Percentiles rank a stretch among this genome's conserved stretches.
Evolutionary conservation across 2,113 vertebrate genomes (phyloP).

Genomic region (Rhineura floridana): DNA sequence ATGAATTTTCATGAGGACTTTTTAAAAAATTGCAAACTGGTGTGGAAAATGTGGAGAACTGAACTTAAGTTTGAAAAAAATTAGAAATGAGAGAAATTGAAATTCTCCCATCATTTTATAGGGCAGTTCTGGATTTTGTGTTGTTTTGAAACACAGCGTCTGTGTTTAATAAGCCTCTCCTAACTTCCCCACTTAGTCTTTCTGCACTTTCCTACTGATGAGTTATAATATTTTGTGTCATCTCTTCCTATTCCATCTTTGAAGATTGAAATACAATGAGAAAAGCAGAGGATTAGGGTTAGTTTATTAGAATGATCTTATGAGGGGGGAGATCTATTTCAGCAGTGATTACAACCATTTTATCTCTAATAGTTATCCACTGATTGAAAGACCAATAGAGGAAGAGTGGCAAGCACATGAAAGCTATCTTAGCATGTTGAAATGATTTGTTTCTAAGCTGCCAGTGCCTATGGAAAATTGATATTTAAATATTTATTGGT

Average conservation of each 20-base stretch:
- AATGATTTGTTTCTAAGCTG: conserved; percentile 37
- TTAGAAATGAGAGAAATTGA: too few species aligned
- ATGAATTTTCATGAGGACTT: too few species aligned
- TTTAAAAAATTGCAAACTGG: too few species aligned
- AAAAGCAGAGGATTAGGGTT: conserved; percentile 45
- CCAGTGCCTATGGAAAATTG: conserved; percentile 46
- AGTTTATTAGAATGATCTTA: conserved; percentile 51
- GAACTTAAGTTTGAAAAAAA: too few species aligned
- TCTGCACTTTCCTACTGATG: conserved; percentile 25
- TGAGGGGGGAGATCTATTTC: conserved; percentile 35
- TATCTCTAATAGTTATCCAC: conserved; percentile 50
- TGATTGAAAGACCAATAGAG: conserved; percentile 39
- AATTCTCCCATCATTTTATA: too few species aligned
- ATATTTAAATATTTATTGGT: conserved; percentile 55
- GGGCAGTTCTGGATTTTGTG: neutral
- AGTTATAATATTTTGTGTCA: conserved; percentile 43
- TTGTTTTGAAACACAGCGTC: neutral
- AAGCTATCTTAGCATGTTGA: conserved; percentile 31
- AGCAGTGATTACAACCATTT: conserved; percentile 49
- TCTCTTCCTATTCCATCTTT: conserved; percentile 36
- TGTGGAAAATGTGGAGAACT: too few species aligned
- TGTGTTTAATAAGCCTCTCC: conserved; percentile 36
- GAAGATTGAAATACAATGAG: conserved; percentile 44
- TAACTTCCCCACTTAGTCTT: conserved; percentile 42
- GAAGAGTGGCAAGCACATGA: conserved; percentile 20